A percentile compares a stretch with the other conserved stretches of the same genome.
Conservation (phyloP, 2,888 invertebrate species). For the Microctonus brassicae region DNA sequence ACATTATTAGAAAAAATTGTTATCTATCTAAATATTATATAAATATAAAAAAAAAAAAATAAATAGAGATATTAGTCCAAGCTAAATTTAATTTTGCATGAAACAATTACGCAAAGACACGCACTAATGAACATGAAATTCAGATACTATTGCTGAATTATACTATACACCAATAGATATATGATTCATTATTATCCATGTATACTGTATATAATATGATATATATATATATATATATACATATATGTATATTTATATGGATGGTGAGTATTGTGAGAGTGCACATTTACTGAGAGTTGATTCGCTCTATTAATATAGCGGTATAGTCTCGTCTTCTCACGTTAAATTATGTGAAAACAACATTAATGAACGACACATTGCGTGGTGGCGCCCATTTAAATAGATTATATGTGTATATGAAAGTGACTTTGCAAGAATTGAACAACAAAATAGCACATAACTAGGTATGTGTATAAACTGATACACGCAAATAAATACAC, state of each 20-base stretch:
- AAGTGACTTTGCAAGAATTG: conserved; percentile 2
- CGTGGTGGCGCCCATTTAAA: conserved; percentile 28
- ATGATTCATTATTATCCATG: neutral
- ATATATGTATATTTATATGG: too few relatives aligned
- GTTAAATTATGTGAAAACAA: conserved; percentile 57
- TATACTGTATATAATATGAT: neutral
- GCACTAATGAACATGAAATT: conserved; percentile 16
- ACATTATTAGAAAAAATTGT: too few relatives aligned
- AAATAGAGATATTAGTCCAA: neutral
- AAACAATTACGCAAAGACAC: conserved; percentile 1
- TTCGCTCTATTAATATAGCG: conserved; percentile 34
- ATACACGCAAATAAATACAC: neutral
- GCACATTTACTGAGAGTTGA: neutral
- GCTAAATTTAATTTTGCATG: neutral
- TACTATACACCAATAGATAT: too few relatives aligned
- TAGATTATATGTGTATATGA: neutral
- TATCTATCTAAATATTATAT: too few relatives aligned
- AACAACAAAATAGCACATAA: neutral
- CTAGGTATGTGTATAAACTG: too few relatives aligned
- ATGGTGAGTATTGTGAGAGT: conserved; percentile 24
- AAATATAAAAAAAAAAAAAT: neutral
- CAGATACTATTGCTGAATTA: conserved; percentile 43
- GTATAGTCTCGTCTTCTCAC: conserved; percentile 21
- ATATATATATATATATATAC: neutral
- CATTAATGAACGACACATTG: conserved; percentile 51